Conservation (phyloP, 2,888 invertebrate genomes). For the Hecatera dysodea region DNA sequence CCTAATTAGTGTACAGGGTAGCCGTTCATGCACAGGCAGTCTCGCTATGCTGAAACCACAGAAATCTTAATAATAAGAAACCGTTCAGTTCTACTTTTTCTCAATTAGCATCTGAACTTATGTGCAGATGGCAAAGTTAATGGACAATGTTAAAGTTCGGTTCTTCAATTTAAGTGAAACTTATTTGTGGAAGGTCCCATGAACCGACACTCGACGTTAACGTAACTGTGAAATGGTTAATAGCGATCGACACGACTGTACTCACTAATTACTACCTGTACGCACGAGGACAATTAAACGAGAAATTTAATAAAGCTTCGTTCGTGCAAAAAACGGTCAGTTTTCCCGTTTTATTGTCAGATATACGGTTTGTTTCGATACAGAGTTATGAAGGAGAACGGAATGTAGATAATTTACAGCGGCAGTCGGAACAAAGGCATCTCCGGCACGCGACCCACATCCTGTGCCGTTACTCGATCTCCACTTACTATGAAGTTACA, state of each 20-base stretch:
- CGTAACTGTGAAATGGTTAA: constrained; percentile 38
- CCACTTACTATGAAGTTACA: constrained; percentile 70
- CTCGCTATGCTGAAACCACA: background rate
- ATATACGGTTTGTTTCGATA: constrained; percentile 74
- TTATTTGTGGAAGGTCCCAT: constrained; percentile 17
- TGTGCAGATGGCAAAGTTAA: constrained; percentile 9
- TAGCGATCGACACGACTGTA: constrained; percentile 42
- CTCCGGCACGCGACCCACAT: constrained; percentile 81
- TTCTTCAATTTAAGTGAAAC: constrained; percentile 28
- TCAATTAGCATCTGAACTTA: constrained; percentile 8
- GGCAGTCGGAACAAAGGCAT: constrained; percentile 81
- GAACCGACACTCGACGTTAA: constrained; percentile 28
- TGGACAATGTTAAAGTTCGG: background rate
- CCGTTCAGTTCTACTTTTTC: background rate
- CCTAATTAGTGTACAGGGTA: constrained; percentile 4
- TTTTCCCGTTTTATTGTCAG: constrained; percentile 68
- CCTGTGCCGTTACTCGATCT: constrained; percentile 75
- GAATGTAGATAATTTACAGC: constrained; percentile 83
- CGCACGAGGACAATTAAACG: constrained; percentile 38
- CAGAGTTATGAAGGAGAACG: constrained; percentile 82
- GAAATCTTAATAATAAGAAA: too few species aligned
- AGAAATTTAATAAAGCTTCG: constrained; percentile 64
- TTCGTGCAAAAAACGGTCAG: constrained; percentile 60
- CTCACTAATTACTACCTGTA: constrained; percentile 50
- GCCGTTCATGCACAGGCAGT: background rate